Evolutionary conservation across 2,797 vertebrate species (phyloP).

Genomic region (Danio albolineatus): DNA sequence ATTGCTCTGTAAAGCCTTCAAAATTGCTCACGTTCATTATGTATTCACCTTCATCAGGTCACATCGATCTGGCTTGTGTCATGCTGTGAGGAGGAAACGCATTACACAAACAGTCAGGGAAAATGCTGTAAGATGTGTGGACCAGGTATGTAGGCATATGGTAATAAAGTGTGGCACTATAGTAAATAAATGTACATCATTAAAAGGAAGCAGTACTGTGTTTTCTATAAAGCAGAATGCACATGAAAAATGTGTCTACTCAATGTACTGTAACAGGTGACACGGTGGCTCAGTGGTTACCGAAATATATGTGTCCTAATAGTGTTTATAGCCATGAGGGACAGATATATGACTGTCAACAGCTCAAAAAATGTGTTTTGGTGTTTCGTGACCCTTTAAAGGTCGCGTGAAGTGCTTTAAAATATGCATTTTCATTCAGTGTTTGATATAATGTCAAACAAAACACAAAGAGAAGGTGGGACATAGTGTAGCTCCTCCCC

Average conservation of each 20-base stretch:
- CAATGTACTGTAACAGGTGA: background rate
- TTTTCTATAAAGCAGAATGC: background rate
- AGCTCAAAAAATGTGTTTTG: too few species aligned
- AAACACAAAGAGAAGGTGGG: too few species aligned
- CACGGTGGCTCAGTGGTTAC: too few species aligned
- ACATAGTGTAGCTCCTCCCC: too few species aligned
- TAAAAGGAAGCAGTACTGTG: background rate
- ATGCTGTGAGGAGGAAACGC: constrained; percentile 63
- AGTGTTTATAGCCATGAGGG: too few species aligned
- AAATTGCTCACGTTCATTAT: background rate
- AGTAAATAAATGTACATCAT: background rate
- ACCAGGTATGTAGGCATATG: constrained; percentile 66
- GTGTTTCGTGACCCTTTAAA: too few species aligned
- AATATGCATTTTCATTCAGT: too few species aligned
- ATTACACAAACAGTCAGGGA: constrained; percentile 8
- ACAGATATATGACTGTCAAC: too few species aligned
- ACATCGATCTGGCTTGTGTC: background rate
- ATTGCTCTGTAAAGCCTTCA: too few species aligned
- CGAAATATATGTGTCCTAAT: too few species aligned
- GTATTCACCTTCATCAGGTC: constrained; percentile 57
- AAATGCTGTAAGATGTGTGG: constrained; percentile 73
- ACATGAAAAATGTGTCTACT: background rate
- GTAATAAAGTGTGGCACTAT: background rate
- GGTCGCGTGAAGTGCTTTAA: too few species aligned
- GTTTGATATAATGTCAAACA: too few species aligned